These are phyloP conservation scores for Muschampia plurimacula DNA, from an alignment of 2,888 invertebrate species.

Conservation along the genomic window DNA sequence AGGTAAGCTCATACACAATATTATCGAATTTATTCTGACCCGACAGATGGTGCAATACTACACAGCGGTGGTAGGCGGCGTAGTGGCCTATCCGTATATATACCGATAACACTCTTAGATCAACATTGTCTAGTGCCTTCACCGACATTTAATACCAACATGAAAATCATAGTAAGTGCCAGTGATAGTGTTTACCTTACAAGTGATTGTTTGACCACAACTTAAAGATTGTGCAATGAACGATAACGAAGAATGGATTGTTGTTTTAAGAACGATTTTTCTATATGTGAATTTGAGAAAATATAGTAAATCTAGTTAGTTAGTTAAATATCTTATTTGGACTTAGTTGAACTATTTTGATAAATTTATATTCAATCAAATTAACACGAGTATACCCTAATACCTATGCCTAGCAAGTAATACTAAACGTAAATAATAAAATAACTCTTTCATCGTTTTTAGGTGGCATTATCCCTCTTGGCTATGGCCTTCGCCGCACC, in stretches of 20 bases:
- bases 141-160: slow-evolving; percentile 74
- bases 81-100: slow-evolving; percentile 71
- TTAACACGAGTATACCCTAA: too few relatives aligned
- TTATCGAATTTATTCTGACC: slow-evolving; percentile 73
- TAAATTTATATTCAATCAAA: too few relatives aligned
- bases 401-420: too few relatives aligned
- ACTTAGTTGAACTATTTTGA: too few relatives aligned
- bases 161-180: slow-evolving; percentile 82
- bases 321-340: too few relatives aligned
- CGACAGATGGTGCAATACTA: slow-evolving; percentile 74
- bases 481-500: slow-evolving; percentile 73
- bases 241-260: slow-evolving; percentile 1
- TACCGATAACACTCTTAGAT: slow-evolving; percentile 75
- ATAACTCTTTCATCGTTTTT: slow-evolving; percentile 48
- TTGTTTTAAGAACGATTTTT: not conserved
- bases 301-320: not conserved
- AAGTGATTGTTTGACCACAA: slow-evolving; percentile 6
- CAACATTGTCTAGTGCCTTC: slow-evolving; percentile 80
- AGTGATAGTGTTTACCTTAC: slow-evolving; percentile 59
- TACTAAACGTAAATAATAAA: not conserved
- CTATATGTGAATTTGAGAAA: not conserved
- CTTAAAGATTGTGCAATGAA: not conserved
- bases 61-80: slow-evolving; percentile 76
- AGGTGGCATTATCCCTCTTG: slow-evolving; percentile 72
- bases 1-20: slow-evolving; percentile 65